A percentile compares a stretch with the other conserved stretches of the same genome.
Evolutionary conservation across 2,888 invertebrate species (phyloP).

Genomic region (Parnassius glacialis): DNA sequence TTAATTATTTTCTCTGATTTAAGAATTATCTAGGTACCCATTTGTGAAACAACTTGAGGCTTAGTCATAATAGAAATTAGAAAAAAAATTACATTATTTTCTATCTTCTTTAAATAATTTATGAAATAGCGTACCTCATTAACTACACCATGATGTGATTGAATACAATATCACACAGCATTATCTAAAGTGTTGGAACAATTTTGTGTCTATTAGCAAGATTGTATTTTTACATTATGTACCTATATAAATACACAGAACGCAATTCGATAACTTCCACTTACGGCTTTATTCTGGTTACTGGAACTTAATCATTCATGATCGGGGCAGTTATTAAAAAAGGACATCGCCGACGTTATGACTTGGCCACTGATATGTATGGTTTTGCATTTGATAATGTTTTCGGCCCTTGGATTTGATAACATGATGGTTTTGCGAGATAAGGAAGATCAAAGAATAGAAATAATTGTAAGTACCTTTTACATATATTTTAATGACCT

Average conservation of each 20-base stretch:
- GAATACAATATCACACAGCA: slow-evolving; percentile 9
- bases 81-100: too few species aligned
- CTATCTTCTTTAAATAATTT: not conserved
- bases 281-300: not conserved
- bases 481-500: too few species aligned
- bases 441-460: slow-evolving; percentile 21
- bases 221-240: not conserved
- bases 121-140: not conserved
- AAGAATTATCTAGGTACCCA: too few species aligned
- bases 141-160: not conserved
- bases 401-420: not conserved
- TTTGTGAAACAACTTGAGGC: too few species aligned
- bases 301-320: not conserved
- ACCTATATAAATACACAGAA: not conserved
- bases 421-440: slow-evolving; percentile 9
- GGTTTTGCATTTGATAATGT: not conserved
- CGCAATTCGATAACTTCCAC: too few species aligned
- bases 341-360: slow-evolving; percentile 4
- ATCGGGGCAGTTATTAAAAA: not conserved
- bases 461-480: slow-evolving; percentile 23
- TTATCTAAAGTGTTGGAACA: not conserved
- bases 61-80: too few species aligned
- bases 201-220: not conserved
- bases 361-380: not conserved
- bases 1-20: too few species aligned